Percentiles rank a stretch among this genome's conserved stretches.
Conservation (phyloP, 2,797 vertebrate genomes). For the Characodon lateralis region DNA sequence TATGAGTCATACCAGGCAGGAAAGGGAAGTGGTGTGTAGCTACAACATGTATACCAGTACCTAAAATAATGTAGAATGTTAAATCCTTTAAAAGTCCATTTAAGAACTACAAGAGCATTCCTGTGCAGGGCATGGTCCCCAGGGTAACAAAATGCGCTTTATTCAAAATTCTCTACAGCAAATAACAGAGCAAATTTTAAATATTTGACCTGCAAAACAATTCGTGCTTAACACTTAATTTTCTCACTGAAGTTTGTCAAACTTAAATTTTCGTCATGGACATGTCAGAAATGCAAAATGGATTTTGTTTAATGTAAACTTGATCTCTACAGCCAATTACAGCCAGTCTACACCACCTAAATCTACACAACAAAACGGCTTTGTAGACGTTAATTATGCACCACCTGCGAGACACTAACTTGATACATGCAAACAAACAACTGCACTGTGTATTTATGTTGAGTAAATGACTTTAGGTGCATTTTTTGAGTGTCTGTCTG, state of each 20-base stretch:
- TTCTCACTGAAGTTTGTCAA: not conserved
- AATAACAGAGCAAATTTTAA: not conserved
- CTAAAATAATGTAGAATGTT: slow-evolving; percentile 57
- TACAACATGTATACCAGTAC: slow-evolving; percentile 64
- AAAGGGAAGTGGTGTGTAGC: slow-evolving; percentile 75
- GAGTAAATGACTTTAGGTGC: not conserved
- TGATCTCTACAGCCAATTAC: not conserved
- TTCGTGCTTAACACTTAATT: not conserved
- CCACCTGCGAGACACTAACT: slow-evolving; percentile 24
- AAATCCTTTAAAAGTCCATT: slow-evolving; percentile 53
- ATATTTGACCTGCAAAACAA: not conserved
- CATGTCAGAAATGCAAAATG: slow-evolving; percentile 9
- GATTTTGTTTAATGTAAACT: not conserved
- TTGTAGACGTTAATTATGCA: slow-evolving; percentile 18
- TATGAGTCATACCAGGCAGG: slow-evolving; percentile 68
- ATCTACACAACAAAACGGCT: slow-evolving; percentile 10
- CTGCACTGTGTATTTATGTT: slow-evolving; percentile 18
- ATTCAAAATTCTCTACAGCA: not conserved
- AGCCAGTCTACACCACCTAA: not conserved
- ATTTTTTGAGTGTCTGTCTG: not conserved
- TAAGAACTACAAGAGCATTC: slow-evolving; percentile 44
- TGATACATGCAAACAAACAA: slow-evolving; percentile 18
- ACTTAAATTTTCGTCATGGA: not conserved
- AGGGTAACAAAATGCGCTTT: not conserved
- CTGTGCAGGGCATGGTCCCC: slow-evolving; percentile 34